These are phyloP conservation scores for Neelides sp. DNA, from an alignment of 1,140 invertebrate species.

Conservation along the genomic window DNA sequence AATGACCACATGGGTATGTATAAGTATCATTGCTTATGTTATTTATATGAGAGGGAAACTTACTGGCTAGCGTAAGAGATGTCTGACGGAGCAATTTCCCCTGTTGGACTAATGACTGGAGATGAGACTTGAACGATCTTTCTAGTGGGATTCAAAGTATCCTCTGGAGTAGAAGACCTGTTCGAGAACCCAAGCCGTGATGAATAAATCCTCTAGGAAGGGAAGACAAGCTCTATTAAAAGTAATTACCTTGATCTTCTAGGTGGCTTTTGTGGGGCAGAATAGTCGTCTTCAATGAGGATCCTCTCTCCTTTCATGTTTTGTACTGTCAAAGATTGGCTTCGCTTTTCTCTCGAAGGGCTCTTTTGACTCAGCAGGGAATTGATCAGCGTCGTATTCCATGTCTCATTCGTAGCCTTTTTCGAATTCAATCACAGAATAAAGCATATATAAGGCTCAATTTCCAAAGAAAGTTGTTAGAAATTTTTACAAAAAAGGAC, in stretches of 20 bases:
- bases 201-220: not conserved
- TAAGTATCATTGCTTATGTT: no score
- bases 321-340: constrained; percentile 37
- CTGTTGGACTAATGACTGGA: constrained; percentile 17
- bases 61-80: constrained; percentile 60
- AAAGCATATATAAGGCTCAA: not conserved
- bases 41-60: constrained; percentile 28
- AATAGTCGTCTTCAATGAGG: constrained; percentile 56
- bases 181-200: not conserved
- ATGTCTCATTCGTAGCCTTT: constrained; percentile 48
- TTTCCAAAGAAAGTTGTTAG: no score
- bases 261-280: constrained; percentile 28
- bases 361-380: constrained; percentile 33
- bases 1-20: no score
- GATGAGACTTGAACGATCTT: constrained; percentile 11
- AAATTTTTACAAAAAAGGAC: constrained; percentile 1
- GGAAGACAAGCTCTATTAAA: constrained; percentile 2
- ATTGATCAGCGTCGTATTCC: constrained; percentile 39
- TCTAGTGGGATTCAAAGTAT: constrained; percentile 14
- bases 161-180: constrained; percentile 29
- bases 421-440: not conserved
- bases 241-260: constrained; percentile 21
- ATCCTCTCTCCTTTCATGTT: constrained; percentile 44
- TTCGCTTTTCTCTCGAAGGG: not conserved
- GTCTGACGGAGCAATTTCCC: constrained; percentile 36